These are phyloP conservation scores for Liparis tanakae DNA, from an alignment of 2,797 vertebrate species.

Conservation along the genomic window DNA sequence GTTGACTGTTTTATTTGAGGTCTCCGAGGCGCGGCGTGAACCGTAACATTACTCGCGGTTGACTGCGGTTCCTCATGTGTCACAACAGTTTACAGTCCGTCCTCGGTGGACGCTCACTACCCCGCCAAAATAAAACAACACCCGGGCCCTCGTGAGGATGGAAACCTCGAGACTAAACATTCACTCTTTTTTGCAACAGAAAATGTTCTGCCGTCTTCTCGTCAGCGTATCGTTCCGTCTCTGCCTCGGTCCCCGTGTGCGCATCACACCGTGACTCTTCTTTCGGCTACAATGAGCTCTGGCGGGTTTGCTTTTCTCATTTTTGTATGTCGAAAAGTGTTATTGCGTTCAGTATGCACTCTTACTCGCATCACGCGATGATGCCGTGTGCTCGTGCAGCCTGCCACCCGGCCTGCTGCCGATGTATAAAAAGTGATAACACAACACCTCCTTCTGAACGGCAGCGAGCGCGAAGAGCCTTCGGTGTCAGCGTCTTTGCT, in stretches of 20 bases:
- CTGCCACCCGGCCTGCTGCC: constrained; percentile 43
- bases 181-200: constrained; percentile 26
- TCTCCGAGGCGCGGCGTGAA: constrained; percentile 63
- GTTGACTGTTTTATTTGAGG: constrained; percentile 53
- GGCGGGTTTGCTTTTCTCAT: not conserved
- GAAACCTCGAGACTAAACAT: constrained; percentile 36
- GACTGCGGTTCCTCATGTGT: constrained; percentile 72
- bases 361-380: not conserved
- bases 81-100: constrained; percentile 72
- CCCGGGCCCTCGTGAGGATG: constrained; percentile 40
- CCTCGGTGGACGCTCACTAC: constrained; percentile 48
- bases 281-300: not conserved
- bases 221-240: constrained; percentile 32
- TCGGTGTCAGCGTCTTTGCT: constrained; percentile 59
- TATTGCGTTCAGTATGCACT: not conserved
- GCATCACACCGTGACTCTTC: not conserved
- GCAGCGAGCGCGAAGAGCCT: constrained; percentile 47
- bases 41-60: constrained; percentile 69
- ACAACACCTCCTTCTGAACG: constrained; percentile 62
- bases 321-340: not conserved
- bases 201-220: constrained; percentile 37
- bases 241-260: too few species aligned
- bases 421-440: constrained; percentile 54
- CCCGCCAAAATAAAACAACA: constrained; percentile 48
- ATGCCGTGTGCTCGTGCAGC: constrained; percentile 37